A percentile compares a stretch with the other conserved stretches of the same genome.
These are phyloP conservation scores for Brienomyrus brachyistius DNA, from an alignment of 2,113 vertebrate genomes.

Conservation along the genomic window DNA sequence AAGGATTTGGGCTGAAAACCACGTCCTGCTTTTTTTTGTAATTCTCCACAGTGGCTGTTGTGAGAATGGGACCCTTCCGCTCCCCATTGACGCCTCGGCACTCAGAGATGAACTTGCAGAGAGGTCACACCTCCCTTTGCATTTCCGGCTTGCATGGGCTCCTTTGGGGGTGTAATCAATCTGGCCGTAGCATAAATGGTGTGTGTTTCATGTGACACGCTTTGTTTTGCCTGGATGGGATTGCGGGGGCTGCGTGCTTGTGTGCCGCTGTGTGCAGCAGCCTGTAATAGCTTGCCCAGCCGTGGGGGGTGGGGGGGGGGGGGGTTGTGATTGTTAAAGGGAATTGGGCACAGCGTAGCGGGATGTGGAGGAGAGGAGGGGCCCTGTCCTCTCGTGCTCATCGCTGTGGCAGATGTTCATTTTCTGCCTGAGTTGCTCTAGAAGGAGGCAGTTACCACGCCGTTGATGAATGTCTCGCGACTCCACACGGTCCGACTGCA, in stretches of 20 bases:
- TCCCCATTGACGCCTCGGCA: background rate
- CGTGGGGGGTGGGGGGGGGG: background rate
- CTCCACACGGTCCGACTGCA: conserved; percentile 48
- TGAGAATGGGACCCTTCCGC: background rate
- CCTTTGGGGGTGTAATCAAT: background rate
- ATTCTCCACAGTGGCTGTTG: background rate
- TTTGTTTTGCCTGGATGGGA: background rate
- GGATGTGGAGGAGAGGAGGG: conserved; percentile 17
- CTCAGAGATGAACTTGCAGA: background rate
- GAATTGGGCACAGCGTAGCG: conserved; percentile 13
- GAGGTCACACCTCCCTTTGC: background rate
- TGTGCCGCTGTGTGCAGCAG: background rate
- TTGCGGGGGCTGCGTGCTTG: background rate
- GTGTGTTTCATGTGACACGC: background rate
- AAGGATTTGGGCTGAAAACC: background rate
- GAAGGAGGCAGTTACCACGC: conserved; percentile 65
- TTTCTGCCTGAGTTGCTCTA: conserved; percentile 73
- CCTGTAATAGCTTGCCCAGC: background rate
- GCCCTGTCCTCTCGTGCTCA: background rate
- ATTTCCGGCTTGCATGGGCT: background rate
- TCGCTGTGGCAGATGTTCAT: conserved; percentile 74
- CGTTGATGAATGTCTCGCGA: conserved; percentile 63
- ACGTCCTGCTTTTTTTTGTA: background rate
- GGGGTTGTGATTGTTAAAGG: conserved; percentile 7
- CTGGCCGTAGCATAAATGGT: background rate